Conservation (phyloP, 2,797 vertebrate genomes). For the Otolemur crassicaudatus region DNA sequence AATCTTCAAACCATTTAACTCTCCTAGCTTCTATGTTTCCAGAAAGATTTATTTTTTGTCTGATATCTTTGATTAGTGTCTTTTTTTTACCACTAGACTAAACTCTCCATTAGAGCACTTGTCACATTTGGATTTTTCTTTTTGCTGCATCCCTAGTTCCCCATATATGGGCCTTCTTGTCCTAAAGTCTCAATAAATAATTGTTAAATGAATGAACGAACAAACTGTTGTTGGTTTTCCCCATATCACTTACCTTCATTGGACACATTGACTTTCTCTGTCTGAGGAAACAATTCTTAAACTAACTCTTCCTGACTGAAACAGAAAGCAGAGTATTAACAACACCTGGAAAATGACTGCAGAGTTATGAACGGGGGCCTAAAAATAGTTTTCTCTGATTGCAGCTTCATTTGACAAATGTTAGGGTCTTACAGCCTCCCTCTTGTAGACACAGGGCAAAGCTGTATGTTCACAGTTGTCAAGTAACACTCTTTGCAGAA, state of each 20-base stretch:
- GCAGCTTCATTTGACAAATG: conserved; percentile 77
- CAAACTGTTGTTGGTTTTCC: neutral
- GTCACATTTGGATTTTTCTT: neutral
- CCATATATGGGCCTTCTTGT: neutral
- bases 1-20: neutral
- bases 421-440: conserved; percentile 65
- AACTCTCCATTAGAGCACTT: neutral
- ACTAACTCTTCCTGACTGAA: conserved; percentile 57
- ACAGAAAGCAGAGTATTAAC: conserved; percentile 58
- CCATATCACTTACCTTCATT: neutral
- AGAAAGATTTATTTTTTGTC: neutral
- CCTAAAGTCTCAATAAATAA: neutral
- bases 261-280: neutral
- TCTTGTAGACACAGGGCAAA: conserved; percentile 77
- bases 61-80: neutral
- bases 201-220: neutral
- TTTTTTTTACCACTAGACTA: neutral
- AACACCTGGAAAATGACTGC: conserved; percentile 37
- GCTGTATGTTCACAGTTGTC: conserved; percentile 76
- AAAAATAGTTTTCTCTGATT: conserved; percentile 78
- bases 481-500: conserved; percentile 60
- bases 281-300: conserved; percentile 47
- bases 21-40: neutral
- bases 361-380: conserved; percentile 69
- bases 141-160: neutral